Evolutionary conservation across 2,888 invertebrate species (phyloP), one percentile per base, ranked within the genome.

Genomic region (Yponomeuta cagnagella): DNA sequence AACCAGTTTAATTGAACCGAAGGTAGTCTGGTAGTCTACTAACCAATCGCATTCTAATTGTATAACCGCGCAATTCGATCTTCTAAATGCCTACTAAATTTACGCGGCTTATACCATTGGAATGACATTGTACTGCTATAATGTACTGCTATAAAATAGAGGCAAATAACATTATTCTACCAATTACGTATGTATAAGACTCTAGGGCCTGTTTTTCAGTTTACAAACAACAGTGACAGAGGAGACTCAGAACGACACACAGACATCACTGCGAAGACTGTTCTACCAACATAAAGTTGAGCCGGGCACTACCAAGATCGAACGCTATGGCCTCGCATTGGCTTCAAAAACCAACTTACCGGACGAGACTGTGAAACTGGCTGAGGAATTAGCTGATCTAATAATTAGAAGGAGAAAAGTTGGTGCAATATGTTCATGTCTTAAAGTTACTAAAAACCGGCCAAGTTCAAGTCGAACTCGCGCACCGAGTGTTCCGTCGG

Each of bases 251-350:
- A 80, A 82, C 5, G 82, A 80, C 48, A 75, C 82, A 10, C 80
- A 83, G 63, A 77, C 76, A 65, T 75, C 74, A 3, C 77, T 85
- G 15, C 83, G 81, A 64, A 86, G 89, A 74, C 84, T 96, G 43
- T 80, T 93, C n/a, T 96, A 95, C 77, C 93, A 94, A 37, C 94
- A 96, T 77, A 93, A 91, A 77, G 80, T 96, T 48, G 89, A 93
- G 71, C 83, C 87, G 0, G 96, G 96, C 6, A 84, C 93, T 0
- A 94, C 94, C 0, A 84, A 87, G 12, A 84, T 95, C 3, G 89
- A 93, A 74, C 88, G 93, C 73, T 96, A 96, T 77, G 96, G 96
- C 0, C 84, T 96, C 48, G 89, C 93, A 43, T 82, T 96, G 69
- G 95, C 95, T 1, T 87, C 93, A 73, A 93, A 92, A 75, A 94